Conservation (phyloP, 2,888 invertebrate genomes). For the Ypsolopha scabrella region DNA sequence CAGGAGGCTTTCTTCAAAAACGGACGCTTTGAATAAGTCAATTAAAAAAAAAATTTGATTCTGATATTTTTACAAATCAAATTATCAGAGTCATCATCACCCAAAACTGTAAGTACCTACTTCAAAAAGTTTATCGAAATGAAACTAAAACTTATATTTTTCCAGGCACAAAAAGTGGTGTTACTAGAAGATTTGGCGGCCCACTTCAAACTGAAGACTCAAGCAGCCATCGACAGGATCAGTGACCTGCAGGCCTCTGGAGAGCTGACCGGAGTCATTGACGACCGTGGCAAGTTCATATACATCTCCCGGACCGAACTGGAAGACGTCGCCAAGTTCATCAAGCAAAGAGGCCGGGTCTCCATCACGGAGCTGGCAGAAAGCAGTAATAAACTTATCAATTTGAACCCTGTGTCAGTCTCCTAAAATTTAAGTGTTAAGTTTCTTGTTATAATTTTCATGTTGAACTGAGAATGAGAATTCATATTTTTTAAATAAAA, state of each 20-base stretch:
- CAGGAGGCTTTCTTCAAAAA: too few species aligned
- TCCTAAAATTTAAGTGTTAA: slow-evolving; percentile 15
- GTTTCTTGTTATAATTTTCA: too few species aligned
- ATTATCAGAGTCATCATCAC: too few species aligned
- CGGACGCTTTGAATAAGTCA: too few species aligned
- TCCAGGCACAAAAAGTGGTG: slow-evolving; percentile 87
- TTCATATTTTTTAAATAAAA: slow-evolving; percentile 13
- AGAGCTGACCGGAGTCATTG: slow-evolving; percentile 94
- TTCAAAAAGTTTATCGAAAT: too few species aligned
- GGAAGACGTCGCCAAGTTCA: slow-evolving; percentile 94
- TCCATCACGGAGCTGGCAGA: slow-evolving; percentile 95
- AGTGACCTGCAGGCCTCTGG: slow-evolving; percentile 86
- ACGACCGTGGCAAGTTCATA: slow-evolving; percentile 99
- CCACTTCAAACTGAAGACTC: slow-evolving; percentile 91
- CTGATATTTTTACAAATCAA: not conserved
- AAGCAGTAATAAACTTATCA: slow-evolving; percentile 92
- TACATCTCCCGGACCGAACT: slow-evolving; percentile 94
- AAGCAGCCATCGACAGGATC: slow-evolving; percentile 88
- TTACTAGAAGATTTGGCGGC: slow-evolving; percentile 93
- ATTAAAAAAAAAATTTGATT: too few species aligned
- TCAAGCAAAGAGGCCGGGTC: slow-evolving; percentile 93
- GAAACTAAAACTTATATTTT: too few species aligned
- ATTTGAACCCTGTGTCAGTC: slow-evolving; percentile 73
- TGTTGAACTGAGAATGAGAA: not conserved
- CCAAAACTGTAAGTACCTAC: too few species aligned